Evolutionary conservation across 2,888 invertebrate genomes (phyloP).

Genomic region (Megamerina dolium): DNA sequence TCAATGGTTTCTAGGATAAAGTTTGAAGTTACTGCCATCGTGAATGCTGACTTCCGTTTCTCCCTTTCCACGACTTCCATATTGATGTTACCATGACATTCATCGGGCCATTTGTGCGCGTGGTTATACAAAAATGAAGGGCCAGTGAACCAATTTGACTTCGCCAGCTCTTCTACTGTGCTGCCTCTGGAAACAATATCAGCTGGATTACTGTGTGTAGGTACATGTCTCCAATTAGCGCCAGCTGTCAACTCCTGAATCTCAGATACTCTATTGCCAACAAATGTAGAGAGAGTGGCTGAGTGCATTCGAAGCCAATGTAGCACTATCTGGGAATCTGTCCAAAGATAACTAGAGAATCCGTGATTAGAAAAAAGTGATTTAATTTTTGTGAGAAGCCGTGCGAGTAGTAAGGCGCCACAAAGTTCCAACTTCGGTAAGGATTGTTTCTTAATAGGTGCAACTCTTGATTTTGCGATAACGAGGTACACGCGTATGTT

Average conservation of each 20-base stretch:
- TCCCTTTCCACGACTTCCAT: conserved; percentile 2
- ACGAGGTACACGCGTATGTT: neutral
- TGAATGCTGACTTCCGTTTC: conserved; percentile 6
- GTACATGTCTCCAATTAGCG: conserved; percentile 16
- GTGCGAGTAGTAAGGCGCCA: conserved; percentile 10
- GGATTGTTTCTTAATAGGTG: conserved; percentile 14
- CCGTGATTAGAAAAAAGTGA: neutral
- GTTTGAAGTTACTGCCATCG: neutral
- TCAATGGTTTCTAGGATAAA: conserved; percentile 1
- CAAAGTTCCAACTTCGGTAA: conserved; percentile 13
- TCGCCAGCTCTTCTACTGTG: conserved; percentile 8
- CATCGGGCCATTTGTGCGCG: conserved; percentile 5
- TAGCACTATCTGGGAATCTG: conserved; percentile 17
- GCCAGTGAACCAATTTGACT: conserved; percentile 14
- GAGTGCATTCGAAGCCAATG: conserved; percentile 14
- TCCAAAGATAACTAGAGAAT: conserved; percentile 7
- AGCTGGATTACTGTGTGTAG: conserved; percentile 15
- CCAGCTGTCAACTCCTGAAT: conserved; percentile 14
- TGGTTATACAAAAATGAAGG: conserved; percentile 8
- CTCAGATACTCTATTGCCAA: conserved; percentile 10
- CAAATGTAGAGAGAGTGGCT: conserved; percentile 11
- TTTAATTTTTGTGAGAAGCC: conserved; percentile 7
- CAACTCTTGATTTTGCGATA: conserved; percentile 12
- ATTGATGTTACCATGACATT: neutral
- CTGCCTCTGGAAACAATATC: conserved; percentile 17